Evolutionary conservation across 2,113 vertebrate species (phyloP), one percentile per base, ranked within the genome.

Genomic region (Peromyscus polionotus): DNA sequence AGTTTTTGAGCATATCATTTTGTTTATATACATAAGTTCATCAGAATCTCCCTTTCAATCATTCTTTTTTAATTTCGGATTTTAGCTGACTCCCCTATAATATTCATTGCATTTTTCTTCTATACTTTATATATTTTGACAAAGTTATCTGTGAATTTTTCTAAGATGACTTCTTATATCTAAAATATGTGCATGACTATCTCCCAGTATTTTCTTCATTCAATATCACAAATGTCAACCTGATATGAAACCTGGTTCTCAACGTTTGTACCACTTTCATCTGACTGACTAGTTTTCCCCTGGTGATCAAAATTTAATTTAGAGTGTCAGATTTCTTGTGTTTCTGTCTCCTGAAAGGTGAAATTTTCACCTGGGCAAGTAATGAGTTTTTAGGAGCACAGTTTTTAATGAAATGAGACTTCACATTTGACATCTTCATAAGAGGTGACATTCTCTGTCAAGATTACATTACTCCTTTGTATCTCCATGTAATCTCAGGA

Each of bases 291-390:
- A 39, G n/a, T 61, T 70, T 90, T 45, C 61, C 26, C 61, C 39
- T 70, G 11, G 39, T 93, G 24, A 70, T 77, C 59, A 93, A 92
- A 85, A 70, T 93, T 93, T 93, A 95, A 85, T 68, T 86, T 91
- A 8, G 10, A 83, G 7, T 93, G 67, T 57, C 76, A 92, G 11
- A 51, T 61, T 93, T 85, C 11, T n/a, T 93, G 14, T 75, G 54
- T 95, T 83, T 68, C 36, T 95, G 36, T 83, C 85, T 84, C 77
- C 39, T 85, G 48, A 85, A 93, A 93, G 51, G 83, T 77, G 12
- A 90, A 68, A 77, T 77, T 68, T 93, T 90, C 19, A 77, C 12
- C 16, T 70, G 33, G 24, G 33, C 20, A 93, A 76, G 48, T 59
- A 51, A 77, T 84, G 33, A 76, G 88, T 77, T 85, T 92, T 95